Conservation (phyloP, 2,113 vertebrate species). For the Reinhardtius hippoglossoides region DNA sequence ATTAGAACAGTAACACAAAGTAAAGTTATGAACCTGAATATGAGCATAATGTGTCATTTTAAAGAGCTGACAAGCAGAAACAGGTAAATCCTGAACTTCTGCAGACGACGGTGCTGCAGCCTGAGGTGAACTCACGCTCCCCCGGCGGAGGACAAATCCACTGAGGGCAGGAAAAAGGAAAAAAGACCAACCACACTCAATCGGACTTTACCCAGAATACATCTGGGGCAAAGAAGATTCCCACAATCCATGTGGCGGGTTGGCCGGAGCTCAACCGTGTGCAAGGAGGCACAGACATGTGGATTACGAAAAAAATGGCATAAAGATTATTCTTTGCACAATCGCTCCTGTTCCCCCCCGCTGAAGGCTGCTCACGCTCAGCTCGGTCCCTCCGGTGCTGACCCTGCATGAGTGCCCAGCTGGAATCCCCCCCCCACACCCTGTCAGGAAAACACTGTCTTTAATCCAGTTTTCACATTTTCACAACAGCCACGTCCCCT, state of each 20-base stretch:
- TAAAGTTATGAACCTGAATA: too few relatives aligned
- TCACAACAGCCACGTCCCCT: background rate
- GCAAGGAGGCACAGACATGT: conserved; percentile 33
- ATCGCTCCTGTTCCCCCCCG: conserved; percentile 20
- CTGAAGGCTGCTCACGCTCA: conserved; percentile 8
- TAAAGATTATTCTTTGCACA: conserved; percentile 16
- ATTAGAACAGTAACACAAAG: too few relatives aligned
- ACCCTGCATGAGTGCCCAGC: conserved; percentile 40
- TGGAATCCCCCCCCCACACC: conserved; percentile 31
- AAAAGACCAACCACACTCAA: background rate
- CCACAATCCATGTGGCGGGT: conserved; percentile 38
- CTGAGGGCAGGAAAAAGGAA: conserved; percentile 29
- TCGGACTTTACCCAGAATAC: conserved; percentile 32
- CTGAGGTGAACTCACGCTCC: conserved; percentile 41
- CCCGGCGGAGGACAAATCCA: conserved; percentile 33
- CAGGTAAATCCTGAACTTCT: background rate
- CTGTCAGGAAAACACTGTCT: conserved; percentile 24
- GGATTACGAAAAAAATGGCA: conserved; percentile 36
- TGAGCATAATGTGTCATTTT: too few relatives aligned
- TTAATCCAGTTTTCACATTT: conserved; percentile 31
- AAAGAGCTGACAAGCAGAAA: background rate
- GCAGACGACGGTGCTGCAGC: conserved; percentile 4
- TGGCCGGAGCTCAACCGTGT: conserved; percentile 14
- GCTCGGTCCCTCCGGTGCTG: background rate
- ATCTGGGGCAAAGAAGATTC: conserved; percentile 43